A percentile compares a stretch with the other conserved stretches of the same genome.
Evolutionary conservation across 2,113 vertebrate species (phyloP).

Genomic region (Leucopsar rothschildi): DNA sequence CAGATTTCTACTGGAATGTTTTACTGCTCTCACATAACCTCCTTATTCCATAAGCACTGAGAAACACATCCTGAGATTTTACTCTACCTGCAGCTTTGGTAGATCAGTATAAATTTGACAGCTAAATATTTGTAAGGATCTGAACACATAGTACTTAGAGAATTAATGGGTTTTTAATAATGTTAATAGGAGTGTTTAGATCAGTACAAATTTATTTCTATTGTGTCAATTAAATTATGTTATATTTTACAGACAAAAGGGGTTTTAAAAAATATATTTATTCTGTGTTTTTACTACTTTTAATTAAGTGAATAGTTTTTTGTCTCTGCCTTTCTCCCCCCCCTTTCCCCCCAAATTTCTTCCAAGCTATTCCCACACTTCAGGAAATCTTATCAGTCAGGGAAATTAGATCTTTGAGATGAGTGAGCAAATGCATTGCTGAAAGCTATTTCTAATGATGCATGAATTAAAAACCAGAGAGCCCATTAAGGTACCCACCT

Average conservation of each 20-base stretch:
- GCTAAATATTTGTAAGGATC: background rate
- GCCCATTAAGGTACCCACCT: background rate
- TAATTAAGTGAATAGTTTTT: background rate
- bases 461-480: background rate
- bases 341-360: accelerated
- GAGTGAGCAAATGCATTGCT: background rate
- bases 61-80: background rate
- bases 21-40: background rate
- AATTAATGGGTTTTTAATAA: background rate
- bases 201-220: background rate
- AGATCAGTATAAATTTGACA: background rate
- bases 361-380: background rate
- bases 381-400: background rate
- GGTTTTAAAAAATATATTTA: background rate
- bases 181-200: background rate
- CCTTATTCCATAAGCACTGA: background rate
- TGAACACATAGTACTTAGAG: background rate
- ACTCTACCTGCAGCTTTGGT: background rate
- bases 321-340: background rate
- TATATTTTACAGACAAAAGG: background rate
- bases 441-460: background rate
- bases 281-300: slow-evolving; percentile 2
- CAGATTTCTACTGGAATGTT: background rate
- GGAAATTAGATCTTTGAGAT: background rate
- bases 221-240: background rate